These are phyloP conservation scores for Alviniconcha strummeri DNA, from an alignment of 2,888 invertebrate species.

Conservation along the genomic window DNA sequence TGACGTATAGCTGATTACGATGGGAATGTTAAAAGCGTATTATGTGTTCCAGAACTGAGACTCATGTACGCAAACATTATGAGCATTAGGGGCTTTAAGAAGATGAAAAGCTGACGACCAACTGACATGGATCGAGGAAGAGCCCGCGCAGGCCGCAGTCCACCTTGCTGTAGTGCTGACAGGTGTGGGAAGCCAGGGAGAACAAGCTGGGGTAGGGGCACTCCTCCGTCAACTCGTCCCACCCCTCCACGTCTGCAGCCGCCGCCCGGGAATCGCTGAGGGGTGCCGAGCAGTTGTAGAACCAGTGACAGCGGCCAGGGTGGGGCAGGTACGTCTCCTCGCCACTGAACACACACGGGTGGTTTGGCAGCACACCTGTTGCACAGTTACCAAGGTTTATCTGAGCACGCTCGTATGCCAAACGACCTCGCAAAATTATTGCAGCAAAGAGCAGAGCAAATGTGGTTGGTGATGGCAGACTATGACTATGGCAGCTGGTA, in stretches of 20 bases:
- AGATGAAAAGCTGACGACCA: background rate
- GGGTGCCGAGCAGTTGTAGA: conserved; percentile 47
- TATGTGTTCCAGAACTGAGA: no score
- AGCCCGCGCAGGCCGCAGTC: conserved; percentile 43
- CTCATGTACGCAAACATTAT: no score
- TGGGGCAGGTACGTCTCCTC: conserved; percentile 40
- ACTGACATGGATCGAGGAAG: conserved; percentile 52
- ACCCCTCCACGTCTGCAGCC: conserved; percentile 3
- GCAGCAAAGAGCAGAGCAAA: no score
- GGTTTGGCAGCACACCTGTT: conserved; percentile 32
- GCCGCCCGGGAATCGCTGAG: background rate
- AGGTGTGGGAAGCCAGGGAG: conserved; percentile 36
- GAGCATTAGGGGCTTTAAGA: no score
- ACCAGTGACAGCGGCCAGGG: conserved; percentile 49
- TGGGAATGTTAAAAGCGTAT: no score
- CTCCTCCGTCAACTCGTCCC: conserved; percentile 44
- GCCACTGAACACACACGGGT: conserved; percentile 35
- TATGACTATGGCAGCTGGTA: no score
- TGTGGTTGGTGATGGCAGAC: no score
- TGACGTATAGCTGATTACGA: no score
- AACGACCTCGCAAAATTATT: no score
- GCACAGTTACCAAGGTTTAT: background rate
- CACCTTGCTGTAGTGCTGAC: conserved; percentile 46
- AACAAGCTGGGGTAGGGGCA: conserved; percentile 51
- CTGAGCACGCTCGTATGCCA: no score